Base-by-base conservation (phyloP, 2,113 vertebrate species). In the Leptocoma aspasia region DNA sequence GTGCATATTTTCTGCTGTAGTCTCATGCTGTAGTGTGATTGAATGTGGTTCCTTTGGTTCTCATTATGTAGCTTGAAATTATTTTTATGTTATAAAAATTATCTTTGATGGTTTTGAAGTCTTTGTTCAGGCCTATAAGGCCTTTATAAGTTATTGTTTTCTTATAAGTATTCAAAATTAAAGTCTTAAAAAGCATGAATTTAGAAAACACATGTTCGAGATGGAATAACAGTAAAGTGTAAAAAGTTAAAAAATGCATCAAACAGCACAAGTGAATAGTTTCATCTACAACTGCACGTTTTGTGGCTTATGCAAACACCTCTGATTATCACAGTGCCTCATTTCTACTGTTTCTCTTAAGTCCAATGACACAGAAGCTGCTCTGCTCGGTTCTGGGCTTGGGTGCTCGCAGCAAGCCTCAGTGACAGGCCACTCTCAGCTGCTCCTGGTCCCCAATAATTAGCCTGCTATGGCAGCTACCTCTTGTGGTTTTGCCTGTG, bases 401-500 rank as follows among this genome's bases (percentile, higher is more conserved):
- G 97, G 98, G 97, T 94, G 98, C 97, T 98, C 95, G 26, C 96
- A 96, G 98, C 97, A 90, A 95, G 92, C 92, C 96, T 95, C 97
- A 53, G 95, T 97, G 97, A 98, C 95, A 97, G 97, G 94, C 97
- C 92, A 92, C 97, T 98, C 98, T 98, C 99, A 99, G 98, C 99
- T 99, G 99, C 98, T 98, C 97, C 97, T 97, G 97, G 97, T 99
- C 98, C 98, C 97, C 97, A 97, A 97, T 99, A 99, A 99, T 99
- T 99, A 99, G 99, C 98, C 98, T 96, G 98, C 97, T 91, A 98
- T 97, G 98, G 98, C 98, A 98, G 99, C 98, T 97, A 99, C 99
- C 99, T 99, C 98, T 98, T 97, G 98, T 98, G 98, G 98, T 98
- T 99, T 98, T 98, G 98, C 99, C 99, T 98, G 98, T 97, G 98